Evolutionary conservation across 23 tunicate genomes (phyloP), one percentile per base, ranked within the genome.

Genomic region (Ciona savignyi): DNA sequence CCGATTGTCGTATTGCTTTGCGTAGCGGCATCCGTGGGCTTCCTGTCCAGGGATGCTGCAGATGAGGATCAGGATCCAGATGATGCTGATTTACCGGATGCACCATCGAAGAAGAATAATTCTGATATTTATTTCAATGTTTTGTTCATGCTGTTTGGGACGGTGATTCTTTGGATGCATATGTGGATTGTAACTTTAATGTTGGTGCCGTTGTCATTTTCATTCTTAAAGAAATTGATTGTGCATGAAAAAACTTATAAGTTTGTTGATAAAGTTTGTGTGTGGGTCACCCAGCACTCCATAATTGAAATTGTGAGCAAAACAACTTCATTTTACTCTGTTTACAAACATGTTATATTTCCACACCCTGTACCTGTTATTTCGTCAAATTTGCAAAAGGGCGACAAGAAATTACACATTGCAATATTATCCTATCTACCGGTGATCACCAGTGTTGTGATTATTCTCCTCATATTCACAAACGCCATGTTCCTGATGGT

Each of bases 391-490:
- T 42, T 42, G 9, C 56, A 42, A 42, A 42, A 42, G 70, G 86
- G 89, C 15, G 97, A 91, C 33, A 80, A 74, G 71, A 74, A 60
- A 60, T 33, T 91, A 51, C 78, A 75, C 26, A 24, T 63, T 27
- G 2, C 26, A 9, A 60, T 84, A 29, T 65, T 84, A 75, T 70
- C 85, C 74, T 49, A 33, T 27, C 77, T 91, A 27, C 97, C 97
- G 1, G 75, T 80, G 0, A 68, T 91, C 30, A 82, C 91, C 70
- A 91, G 91, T 72, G 72, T 76, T 27, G 23, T 84, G 22, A 91
- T 91, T 28, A 91, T 91, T 33, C 73, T 91, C 1, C 22, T 80
- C 0, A 34, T 91, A 0, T 86, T 91, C 48, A 34, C 77, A 30
- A 56, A 27, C 61, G 75, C 85, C 31, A 80, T 85, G 11, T 69